These are phyloP conservation scores for Caenorhabditis sp. DNA, from an alignment of 2,888 invertebrate species.

Conservation along the genomic window DNA sequence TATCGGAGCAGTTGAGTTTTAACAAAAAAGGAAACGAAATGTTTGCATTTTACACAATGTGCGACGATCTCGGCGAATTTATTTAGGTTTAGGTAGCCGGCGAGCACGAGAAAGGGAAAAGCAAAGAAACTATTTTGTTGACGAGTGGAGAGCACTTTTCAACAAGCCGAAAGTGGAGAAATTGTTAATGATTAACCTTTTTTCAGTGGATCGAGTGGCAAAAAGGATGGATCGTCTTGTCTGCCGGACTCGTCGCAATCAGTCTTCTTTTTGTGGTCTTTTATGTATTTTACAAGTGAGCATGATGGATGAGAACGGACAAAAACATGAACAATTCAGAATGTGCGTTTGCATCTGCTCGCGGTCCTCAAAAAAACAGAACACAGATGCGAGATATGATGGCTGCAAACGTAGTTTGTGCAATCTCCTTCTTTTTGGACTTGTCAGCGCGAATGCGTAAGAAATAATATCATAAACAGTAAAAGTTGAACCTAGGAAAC, in stretches of 20 bases:
- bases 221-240: conserved; percentile 71
- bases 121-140: conserved; percentile 50
- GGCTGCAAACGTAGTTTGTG: conserved; percentile 71
- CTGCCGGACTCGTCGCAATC: conserved; percentile 63
- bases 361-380: conserved; percentile 52
- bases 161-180: conserved; percentile 26
- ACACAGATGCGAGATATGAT: conserved; percentile 71
- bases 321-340: conserved; percentile 39
- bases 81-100: conserved; percentile 49
- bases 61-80: conserved; percentile 31
- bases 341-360: conserved; percentile 72
- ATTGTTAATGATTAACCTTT: conserved; percentile 1
- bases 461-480: no score
- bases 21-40: conserved; percentile 23
- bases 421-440: conserved; percentile 67
- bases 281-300: conserved; percentile 72
- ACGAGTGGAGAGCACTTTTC: conserved; percentile 32
- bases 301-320: neutral
- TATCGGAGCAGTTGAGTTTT: conserved; percentile 5
- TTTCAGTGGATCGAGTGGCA: conserved; percentile 77
- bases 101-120: conserved; percentile 53
- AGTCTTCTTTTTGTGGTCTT: conserved; percentile 71
- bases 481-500: neutral
- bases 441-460: conserved; percentile 75
- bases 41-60: conserved; percentile 54